These are phyloP conservation scores for Pseudocheirus occidentalis DNA, from an alignment of 2,797 vertebrate species.

Conservation along the genomic window DNA sequence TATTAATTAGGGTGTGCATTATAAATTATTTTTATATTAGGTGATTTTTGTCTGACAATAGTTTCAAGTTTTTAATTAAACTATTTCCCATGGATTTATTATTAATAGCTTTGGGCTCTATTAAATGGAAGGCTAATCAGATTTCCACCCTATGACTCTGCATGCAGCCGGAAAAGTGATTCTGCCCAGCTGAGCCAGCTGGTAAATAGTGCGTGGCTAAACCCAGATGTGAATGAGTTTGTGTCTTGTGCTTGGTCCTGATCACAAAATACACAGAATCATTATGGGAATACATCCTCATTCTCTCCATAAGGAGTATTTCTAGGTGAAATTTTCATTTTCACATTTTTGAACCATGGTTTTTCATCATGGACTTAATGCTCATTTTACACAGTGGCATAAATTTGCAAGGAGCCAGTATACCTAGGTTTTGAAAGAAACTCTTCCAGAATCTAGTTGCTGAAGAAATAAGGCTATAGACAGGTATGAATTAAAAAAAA, in stretches of 20 bases:
- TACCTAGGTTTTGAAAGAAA: not conserved
- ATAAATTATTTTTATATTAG: constrained; percentile 82
- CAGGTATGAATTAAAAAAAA: not conserved
- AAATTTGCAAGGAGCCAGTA: constrained; percentile 10
- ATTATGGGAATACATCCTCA: not conserved
- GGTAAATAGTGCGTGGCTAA: constrained; percentile 45
- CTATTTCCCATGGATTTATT: constrained; percentile 80
- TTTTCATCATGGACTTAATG: constrained; percentile 48
- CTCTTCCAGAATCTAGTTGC: not conserved
- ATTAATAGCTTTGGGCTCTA: constrained; percentile 82
- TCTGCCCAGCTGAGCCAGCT: constrained; percentile 50
- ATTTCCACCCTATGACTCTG: constrained; percentile 67
- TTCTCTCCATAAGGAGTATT: constrained; percentile 12
- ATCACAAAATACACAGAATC: not conserved
- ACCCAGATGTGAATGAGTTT: constrained; percentile 25
- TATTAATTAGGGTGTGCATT: constrained; percentile 83
- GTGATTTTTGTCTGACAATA: constrained; percentile 78
- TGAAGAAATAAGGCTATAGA: constrained; percentile 11
- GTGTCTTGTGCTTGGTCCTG: not conserved
- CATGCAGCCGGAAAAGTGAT: constrained; percentile 51
- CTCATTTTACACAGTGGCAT: constrained; percentile 38
- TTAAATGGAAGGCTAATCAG: constrained; percentile 78
- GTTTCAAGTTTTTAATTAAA: constrained; percentile 83
- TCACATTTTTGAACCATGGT: constrained; percentile 27
- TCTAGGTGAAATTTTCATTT: constrained; percentile 57